Percentiles rank a stretch among this genome's conserved stretches.
Evolutionary conservation across 1,140 invertebrate genomes (phyloP).

Genomic region (Spodoptera litura): DNA sequence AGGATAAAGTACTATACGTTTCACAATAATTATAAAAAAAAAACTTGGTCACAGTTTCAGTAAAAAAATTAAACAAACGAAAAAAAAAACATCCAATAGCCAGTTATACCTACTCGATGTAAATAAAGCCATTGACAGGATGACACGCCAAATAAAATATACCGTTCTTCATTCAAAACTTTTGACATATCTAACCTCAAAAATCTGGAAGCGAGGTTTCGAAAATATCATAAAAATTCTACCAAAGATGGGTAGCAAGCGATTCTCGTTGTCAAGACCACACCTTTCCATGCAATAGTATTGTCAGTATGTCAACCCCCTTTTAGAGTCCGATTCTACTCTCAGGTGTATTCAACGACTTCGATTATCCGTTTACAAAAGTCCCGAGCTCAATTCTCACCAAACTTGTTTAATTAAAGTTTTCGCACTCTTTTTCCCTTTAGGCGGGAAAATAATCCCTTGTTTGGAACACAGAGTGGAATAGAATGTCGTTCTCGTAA

Average conservation of each 20-base stretch:
- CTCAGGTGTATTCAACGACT: constrained; percentile 77
- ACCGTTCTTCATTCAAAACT: constrained; percentile 19
- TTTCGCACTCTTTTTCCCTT: constrained; percentile 84
- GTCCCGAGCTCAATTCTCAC: constrained; percentile 76
- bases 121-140: not conserved
- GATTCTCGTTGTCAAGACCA: constrained; percentile 65
- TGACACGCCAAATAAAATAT: not conserved
- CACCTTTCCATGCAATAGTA: constrained; percentile 51
- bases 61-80: not conserved
- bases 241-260: constrained; percentile 57
- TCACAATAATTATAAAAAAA: too few relatives aligned
- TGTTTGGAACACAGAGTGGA: constrained; percentile 64
- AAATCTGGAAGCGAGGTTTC: not conserved
- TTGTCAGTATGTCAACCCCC: constrained; percentile 64
- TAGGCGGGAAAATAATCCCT: constrained; percentile 80
- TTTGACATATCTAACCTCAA: constrained; percentile 9
- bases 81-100: not conserved
- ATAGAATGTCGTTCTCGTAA: constrained; percentile 44
- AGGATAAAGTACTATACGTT: too few relatives aligned
- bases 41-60: too few relatives aligned
- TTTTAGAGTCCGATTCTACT: constrained; percentile 61
- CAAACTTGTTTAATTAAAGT: constrained; percentile 85
- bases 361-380: constrained; percentile 83
- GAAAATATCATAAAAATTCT: constrained; percentile 74
- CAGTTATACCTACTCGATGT: too few relatives aligned